Conservation (phyloP, 2,888 invertebrate species). For the Eupithecia vulgata region DNA sequence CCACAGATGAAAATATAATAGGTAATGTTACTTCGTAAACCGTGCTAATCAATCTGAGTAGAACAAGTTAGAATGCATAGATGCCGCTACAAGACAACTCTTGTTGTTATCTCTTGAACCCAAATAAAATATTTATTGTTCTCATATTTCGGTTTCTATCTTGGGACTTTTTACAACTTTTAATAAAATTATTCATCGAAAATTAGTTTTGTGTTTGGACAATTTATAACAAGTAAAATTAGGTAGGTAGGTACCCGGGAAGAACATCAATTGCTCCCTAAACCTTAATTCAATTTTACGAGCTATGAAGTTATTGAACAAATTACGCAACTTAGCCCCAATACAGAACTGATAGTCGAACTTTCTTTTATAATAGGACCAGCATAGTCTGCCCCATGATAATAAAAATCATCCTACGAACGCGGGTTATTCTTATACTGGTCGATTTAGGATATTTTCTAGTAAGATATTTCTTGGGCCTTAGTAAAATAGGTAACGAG, state of each 20-base stretch:
- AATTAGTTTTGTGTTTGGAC: background rate
- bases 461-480: conserved; percentile 69
- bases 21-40: too few relatives aligned
- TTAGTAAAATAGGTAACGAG: conserved; percentile 68
- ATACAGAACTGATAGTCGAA: conserved; percentile 55
- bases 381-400: conserved; percentile 44
- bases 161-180: background rate
- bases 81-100: conserved; percentile 10
- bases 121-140: background rate
- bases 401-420: background rate
- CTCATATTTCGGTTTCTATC: background rate
- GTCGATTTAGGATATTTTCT: conserved; percentile 65
- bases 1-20: too few relatives aligned
- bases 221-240: background rate
- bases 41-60: conserved; percentile 4
- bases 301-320: conserved; percentile 29
- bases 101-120: too few relatives aligned
- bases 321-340: conserved; percentile 46
- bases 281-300: conserved; percentile 36
- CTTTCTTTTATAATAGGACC: conserved; percentile 65
- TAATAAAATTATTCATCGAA: background rate
- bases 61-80: conserved; percentile 3
- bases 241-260: background rate
- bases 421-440: conserved; percentile 50
- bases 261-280: background rate